Percentiles rank a stretch among this genome's conserved stretches.
Conservation (phyloP, 53 echinoderm and acorn worm genomes). For the Holothuria leucospilota region DNA sequence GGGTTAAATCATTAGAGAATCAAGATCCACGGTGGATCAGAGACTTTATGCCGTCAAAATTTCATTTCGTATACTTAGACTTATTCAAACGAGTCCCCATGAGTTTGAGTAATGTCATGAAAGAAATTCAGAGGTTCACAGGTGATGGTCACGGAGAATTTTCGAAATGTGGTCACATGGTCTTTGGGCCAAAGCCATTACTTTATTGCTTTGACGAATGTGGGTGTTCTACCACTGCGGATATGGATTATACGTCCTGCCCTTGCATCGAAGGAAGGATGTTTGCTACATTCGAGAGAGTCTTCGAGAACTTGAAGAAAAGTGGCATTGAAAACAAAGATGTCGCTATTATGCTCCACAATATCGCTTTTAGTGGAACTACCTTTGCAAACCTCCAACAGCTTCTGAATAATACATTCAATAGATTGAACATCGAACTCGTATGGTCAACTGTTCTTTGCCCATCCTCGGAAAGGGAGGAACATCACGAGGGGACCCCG, state of each 20-base stretch:
- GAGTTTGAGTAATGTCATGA: conserved; percentile 18
- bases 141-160: conserved; percentile 30
- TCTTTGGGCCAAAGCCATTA: conserved; percentile 16
- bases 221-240: not conserved
- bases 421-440: not conserved
- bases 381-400: conserved; percentile 8
- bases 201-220: conserved; percentile 12
- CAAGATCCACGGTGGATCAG: conserved; percentile 37
- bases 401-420: conserved; percentile 2
- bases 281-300: not conserved
- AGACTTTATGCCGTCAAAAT: not conserved
- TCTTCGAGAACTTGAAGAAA: not conserved
- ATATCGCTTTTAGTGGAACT: conserved; percentile 14
- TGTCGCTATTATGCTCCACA: conserved; percentile 5
- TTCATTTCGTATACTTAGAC: conserved; percentile 24
- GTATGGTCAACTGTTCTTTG: conserved; percentile 22
- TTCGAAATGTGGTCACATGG: conserved; percentile 29
- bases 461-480: not conserved
- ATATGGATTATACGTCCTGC: not conserved
- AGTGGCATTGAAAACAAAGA: not conserved
- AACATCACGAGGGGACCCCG: too few species aligned
- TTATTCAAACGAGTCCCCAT: conserved; percentile 18
- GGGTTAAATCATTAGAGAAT: conserved; percentile 5
- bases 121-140: conserved; percentile 30
- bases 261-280: conserved; percentile 6